Conservation (phyloP, 2,113 vertebrate genomes). For the Colossoma macropomum region DNA sequence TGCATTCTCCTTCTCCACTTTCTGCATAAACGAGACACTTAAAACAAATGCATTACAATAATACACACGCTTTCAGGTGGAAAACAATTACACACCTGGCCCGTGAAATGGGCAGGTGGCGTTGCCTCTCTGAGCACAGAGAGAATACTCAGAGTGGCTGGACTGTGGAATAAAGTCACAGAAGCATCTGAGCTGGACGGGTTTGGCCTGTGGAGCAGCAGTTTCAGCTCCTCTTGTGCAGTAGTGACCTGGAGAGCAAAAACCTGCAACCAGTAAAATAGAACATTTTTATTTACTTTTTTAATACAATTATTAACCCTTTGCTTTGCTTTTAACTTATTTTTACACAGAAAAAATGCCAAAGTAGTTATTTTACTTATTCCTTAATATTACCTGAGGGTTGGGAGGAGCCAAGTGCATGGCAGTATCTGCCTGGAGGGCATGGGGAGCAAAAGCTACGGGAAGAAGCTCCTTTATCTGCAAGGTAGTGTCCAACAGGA, state of each 20-base stretch:
- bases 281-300: background rate
- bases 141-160: conserved; percentile 45
- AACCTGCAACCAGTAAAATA: conserved; percentile 67
- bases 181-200: conserved; percentile 67
- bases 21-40: conserved; percentile 32
- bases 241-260: conserved; percentile 78
- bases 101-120: conserved; percentile 53
- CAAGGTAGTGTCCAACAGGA: conserved; percentile 82
- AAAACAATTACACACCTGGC: background rate
- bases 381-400: conserved; percentile 67
- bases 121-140: conserved; percentile 62
- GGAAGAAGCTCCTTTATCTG: conserved; percentile 73
- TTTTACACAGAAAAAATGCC: background rate
- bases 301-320: too few species aligned
- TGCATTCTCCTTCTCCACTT: conserved; percentile 34
- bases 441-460: conserved; percentile 80
- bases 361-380: background rate
- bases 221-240: conserved; percentile 70
- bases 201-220: conserved; percentile 66
- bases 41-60: background rate
- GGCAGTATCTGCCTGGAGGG: conserved; percentile 83
- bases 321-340: background rate
- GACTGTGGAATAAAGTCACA: conserved; percentile 60
- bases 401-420: conserved; percentile 64
- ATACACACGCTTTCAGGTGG: background rate